phyloP scores from a whole-genome alignment of 2,888 invertebrate genomes.

The Pocota personata region DNA sequence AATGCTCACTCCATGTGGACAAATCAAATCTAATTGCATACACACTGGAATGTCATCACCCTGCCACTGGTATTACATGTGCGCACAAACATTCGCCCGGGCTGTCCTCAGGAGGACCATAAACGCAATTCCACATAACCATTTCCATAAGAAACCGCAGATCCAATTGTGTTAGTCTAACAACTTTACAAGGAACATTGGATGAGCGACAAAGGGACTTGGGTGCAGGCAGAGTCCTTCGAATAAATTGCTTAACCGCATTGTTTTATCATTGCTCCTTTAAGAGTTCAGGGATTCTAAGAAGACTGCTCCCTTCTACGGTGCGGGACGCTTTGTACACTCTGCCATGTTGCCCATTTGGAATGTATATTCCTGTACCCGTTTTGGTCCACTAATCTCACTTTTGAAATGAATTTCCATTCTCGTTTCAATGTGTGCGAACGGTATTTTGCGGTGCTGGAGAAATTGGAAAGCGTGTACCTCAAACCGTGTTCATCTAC shows the following conservation, averaged over 20 bases:
- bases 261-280: conserved; percentile 57
- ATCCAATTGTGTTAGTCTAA: conserved; percentile 71
- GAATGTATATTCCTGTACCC: conserved; percentile 23
- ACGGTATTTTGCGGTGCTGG: conserved; percentile 51
- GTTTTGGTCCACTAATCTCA: conserved; percentile 56
- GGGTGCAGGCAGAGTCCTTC: conserved; percentile 5
- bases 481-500: neutral
- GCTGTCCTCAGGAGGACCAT: conserved; percentile 57
- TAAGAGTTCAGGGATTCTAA: conserved; percentile 47
- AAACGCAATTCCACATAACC: conserved; percentile 70
- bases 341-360: neutral
- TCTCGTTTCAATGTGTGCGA: conserved; percentile 28
- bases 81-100: conserved; percentile 36
- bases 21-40: conserved; percentile 73
- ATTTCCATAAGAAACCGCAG: conserved; percentile 72
- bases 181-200: conserved; percentile 44
- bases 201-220: neutral
- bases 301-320: neutral
- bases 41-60: conserved; percentile 71
- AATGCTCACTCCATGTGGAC: conserved; percentile 58
- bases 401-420: conserved; percentile 59
- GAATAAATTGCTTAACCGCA: conserved; percentile 64
- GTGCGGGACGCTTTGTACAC: neutral
- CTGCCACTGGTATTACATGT: conserved; percentile 51
- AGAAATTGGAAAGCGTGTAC: conserved; percentile 46